Percentiles rank a stretch among this genome's conserved stretches.
These are phyloP conservation scores for Cyprinodon variegatus DNA, from an alignment of 2,113 vertebrate genomes.

Conservation along the genomic window DNA sequence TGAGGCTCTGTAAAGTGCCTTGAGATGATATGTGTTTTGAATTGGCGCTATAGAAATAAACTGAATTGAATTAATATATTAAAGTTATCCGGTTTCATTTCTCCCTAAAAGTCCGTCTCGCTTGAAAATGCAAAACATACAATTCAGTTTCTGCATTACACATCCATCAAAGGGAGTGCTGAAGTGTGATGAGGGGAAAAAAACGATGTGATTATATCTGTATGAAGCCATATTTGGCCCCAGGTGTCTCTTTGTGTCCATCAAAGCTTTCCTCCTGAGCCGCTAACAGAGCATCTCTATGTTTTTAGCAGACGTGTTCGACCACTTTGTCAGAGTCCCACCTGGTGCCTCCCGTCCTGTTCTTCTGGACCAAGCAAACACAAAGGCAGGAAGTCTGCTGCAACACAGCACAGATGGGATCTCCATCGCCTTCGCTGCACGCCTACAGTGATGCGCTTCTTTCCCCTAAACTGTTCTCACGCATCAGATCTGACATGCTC, in stretches of 20 bases:
- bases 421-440: constrained; percentile 29
- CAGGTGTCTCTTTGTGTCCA: constrained; percentile 18
- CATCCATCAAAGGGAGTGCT: neutral
- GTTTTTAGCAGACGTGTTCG: constrained; percentile 10
- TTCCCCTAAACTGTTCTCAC: constrained; percentile 45
- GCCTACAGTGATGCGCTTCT: constrained; percentile 23
- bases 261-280: neutral
- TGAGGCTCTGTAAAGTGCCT: too few species aligned
- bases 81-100: neutral
- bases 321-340: constrained; percentile 42
- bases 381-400: constrained; percentile 57
- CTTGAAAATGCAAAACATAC: neutral
- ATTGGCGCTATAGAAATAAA: too few species aligned
- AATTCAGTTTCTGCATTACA: too few species aligned
- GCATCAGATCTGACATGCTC: constrained; percentile 59
- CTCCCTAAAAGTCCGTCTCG: neutral
- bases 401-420: constrained; percentile 71
- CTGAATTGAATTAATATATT: neutral
- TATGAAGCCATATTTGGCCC: constrained; percentile 8
- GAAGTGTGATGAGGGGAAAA: neutral
- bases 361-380: constrained; percentile 31
- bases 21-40: too few species aligned
- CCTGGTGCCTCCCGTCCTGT: constrained; percentile 55
- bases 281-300: neutral
- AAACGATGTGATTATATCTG: neutral